A percentile compares a stretch with the other conserved stretches of the same genome.
These are phyloP conservation scores for Terebella lapidaria DNA, from an alignment of 2,888 invertebrate species.

Conservation along the genomic window DNA sequence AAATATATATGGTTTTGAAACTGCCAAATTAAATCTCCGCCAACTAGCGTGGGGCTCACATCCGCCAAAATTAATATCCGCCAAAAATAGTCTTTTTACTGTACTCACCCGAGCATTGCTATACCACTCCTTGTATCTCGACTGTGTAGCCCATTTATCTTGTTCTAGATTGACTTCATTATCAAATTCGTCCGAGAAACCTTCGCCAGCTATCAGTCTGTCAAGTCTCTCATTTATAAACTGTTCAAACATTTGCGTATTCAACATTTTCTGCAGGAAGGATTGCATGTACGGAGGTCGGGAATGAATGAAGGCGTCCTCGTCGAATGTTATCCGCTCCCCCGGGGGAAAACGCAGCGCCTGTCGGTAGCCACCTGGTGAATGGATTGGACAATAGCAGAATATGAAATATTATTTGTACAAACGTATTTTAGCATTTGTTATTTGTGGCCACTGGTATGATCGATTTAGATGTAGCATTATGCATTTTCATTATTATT, in stretches of 20 bases:
- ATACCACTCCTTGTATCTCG: constrained; percentile 76
- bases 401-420: background rate
- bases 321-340: constrained; percentile 76
- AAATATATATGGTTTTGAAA: too few relatives aligned
- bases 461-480: background rate
- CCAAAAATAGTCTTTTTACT: too few relatives aligned
- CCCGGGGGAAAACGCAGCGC: constrained; percentile 68
- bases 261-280: constrained; percentile 82
- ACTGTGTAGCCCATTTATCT: constrained; percentile 61
- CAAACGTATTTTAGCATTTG: too few relatives aligned
- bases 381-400: background rate
- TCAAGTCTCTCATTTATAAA: constrained; percentile 92
- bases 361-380: constrained; percentile 59
- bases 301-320: constrained; percentile 81
- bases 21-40: too few relatives aligned
- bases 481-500: too few relatives aligned
- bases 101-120: constrained; percentile 64
- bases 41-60: too few relatives aligned
- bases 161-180: constrained; percentile 73
- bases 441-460: background rate
- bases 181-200: constrained; percentile 93
- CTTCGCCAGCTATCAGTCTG: constrained; percentile 85
- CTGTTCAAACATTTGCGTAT: constrained; percentile 76
- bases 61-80: too few relatives aligned
- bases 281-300: constrained; percentile 79